These are phyloP conservation scores for Meriones unguiculatus DNA, from an alignment of 2,113 vertebrate species.

Conservation along the genomic window DNA sequence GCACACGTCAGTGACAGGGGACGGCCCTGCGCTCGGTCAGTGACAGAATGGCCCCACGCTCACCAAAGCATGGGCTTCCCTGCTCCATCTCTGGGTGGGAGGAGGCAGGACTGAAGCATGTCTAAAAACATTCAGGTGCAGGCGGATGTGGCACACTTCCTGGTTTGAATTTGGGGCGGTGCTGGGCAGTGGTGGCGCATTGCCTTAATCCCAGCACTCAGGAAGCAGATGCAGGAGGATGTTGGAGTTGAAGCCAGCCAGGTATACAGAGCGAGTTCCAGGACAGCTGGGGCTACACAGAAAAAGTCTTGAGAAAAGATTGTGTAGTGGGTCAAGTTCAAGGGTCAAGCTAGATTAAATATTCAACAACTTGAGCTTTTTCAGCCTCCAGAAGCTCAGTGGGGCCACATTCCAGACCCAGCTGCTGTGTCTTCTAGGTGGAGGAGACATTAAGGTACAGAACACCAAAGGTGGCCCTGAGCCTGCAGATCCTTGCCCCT, in stretches of 20 bases:
- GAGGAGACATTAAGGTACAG: not conserved
- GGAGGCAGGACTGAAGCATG: not conserved
- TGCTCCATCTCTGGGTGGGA: fast-evolving
- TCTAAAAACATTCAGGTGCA: not conserved
- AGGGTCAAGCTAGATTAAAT: conserved; percentile 75
- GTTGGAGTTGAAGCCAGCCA: not conserved
- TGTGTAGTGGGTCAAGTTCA: conserved; percentile 61
- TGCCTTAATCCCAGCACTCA: not conserved
- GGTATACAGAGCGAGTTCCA: not conserved
- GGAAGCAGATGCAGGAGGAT: not conserved
- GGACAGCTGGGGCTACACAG: not conserved
- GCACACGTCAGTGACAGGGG: conserved; percentile 63
- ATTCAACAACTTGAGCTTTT: conserved; percentile 62
- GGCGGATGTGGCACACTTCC: not conserved
- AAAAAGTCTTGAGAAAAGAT: not conserved
- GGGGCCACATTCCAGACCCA: not conserved
- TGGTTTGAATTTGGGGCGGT: conserved; percentile 44
- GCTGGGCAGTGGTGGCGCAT: not conserved
- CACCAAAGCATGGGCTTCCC: conserved; percentile 59
- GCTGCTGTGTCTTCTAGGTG: not conserved
- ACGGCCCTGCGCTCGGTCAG: not conserved
- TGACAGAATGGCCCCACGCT: not conserved
- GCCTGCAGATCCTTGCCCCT: no score
- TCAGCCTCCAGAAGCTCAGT: not conserved
- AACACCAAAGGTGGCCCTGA: not conserved